These are phyloP conservation scores for Drosophila watanabei DNA, from an alignment of 1,140 invertebrate genomes.

Conservation along the genomic window DNA sequence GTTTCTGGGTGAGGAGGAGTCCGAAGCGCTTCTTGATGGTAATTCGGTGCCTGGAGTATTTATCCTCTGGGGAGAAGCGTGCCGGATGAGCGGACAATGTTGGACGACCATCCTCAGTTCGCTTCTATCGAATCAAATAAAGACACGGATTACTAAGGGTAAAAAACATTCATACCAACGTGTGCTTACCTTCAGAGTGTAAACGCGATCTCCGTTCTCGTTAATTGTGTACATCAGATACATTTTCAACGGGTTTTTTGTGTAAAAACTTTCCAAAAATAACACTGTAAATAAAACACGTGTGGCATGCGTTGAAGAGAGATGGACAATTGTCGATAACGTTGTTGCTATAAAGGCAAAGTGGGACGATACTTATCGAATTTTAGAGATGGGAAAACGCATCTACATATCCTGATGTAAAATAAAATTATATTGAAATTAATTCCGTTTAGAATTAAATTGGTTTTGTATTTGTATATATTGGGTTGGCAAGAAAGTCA, in stretches of 20 bases:
- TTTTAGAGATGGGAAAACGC: neutral
- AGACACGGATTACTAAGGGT: slow-evolving; percentile 23
- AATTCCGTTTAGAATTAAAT: neutral
- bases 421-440: neutral
- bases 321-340: neutral
- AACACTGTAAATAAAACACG: slow-evolving; percentile 62
- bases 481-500: too few species aligned
- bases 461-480: neutral
- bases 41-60: slow-evolving; percentile 96
- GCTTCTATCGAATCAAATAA: slow-evolving; percentile 87
- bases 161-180: neutral
- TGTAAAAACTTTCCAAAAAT: slow-evolving; percentile 9
- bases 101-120: slow-evolving; percentile 91
- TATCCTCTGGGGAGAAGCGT: slow-evolving; percentile 98
- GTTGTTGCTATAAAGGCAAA: too few species aligned
- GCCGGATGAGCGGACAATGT: slow-evolving; percentile 97
- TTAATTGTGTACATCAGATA: slow-evolving; percentile 92
- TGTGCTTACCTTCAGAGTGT: slow-evolving; percentile 89
- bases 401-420: neutral
- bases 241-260: slow-evolving; percentile 86
- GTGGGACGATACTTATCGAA: neutral
- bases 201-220: slow-evolving; percentile 89
- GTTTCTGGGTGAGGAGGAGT: slow-evolving; percentile 94
- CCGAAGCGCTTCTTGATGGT: slow-evolving; percentile 96
- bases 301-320: slow-evolving; percentile 45